phyloP scores from a whole-genome alignment of 2,797 vertebrate genomes.

The Falco berigora region DNA sequence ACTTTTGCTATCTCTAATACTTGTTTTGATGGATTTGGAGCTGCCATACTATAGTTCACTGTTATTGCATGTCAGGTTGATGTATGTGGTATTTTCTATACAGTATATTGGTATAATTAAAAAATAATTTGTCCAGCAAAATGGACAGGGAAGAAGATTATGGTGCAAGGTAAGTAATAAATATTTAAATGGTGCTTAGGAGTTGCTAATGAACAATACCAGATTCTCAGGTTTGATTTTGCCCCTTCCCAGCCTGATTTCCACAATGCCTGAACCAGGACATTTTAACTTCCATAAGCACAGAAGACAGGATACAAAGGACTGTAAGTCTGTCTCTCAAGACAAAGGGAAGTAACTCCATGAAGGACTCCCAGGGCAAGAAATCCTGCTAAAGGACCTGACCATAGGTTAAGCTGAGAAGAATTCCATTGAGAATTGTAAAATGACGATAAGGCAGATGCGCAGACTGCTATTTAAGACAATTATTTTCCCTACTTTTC shows the following conservation, averaged over 20 bases:
- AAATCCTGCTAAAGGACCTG: neutral
- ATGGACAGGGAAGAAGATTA: neutral
- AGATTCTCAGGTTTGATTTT: neutral
- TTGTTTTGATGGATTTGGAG: slow-evolving; percentile 29
- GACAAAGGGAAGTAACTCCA: neutral
- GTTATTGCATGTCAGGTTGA: neutral
- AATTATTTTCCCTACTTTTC: neutral
- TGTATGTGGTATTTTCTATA: neutral
- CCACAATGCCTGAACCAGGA: neutral
- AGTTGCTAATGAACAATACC: neutral
- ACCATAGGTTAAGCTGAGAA: neutral
- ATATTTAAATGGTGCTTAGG: neutral
- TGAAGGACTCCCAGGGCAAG: neutral
- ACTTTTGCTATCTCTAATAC: neutral
- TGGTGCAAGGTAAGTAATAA: neutral
- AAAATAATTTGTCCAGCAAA: neutral
- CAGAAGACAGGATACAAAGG: neutral
- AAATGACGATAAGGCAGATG: neutral
- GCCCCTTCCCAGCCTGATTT: neutral
- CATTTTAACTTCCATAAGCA: neutral
- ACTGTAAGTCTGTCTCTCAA: neutral
- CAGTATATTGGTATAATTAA: neutral
- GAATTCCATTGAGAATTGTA: neutral
- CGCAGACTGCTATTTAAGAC: neutral
- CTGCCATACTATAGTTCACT: neutral